Evolutionary conservation across 2,888 invertebrate species (phyloP).

Genomic region (Crioceris asparagi): DNA sequence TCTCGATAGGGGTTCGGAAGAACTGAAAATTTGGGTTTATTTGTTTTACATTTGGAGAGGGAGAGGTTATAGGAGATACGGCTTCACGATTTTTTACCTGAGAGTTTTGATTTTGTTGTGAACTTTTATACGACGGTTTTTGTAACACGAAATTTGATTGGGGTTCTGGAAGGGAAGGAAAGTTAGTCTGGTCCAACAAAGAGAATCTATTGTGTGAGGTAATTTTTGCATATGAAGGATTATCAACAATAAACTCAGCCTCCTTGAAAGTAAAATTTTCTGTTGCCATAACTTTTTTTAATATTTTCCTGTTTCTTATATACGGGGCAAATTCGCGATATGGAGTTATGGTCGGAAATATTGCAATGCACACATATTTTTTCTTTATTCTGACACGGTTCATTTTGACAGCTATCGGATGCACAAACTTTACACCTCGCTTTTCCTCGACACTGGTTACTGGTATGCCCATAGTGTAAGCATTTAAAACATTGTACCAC

Average conservation of each 20-base stretch:
- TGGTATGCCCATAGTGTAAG: slow-evolving; percentile 4
- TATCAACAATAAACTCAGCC: slow-evolving; percentile 4
- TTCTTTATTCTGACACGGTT: too few species aligned
- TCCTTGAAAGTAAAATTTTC: slow-evolving; percentile 5
- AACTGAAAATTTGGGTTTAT: neutral
- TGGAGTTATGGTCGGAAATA: too few species aligned
- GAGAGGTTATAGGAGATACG: too few species aligned
- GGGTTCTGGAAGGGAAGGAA: neutral
- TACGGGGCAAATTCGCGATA: too few species aligned
- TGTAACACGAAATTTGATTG: too few species aligned
- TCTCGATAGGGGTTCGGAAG: slow-evolving; percentile 2
- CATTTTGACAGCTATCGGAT: too few species aligned
- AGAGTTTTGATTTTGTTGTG: too few species aligned
- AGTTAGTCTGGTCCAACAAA: neutral
- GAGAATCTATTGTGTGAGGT: slow-evolving; percentile 5
- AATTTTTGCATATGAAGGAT: slow-evolving; percentile 7
- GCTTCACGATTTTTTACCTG: too few species aligned
- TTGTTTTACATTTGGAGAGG: too few species aligned
- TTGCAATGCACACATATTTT: too few species aligned
- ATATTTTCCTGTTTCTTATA: too few species aligned
- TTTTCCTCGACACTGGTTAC: slow-evolving; percentile 1
- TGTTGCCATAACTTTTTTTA: slow-evolving; percentile 2
- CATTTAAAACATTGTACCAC: slow-evolving; percentile 2
- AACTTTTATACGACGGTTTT: too few species aligned
- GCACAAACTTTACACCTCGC: neutral